Evolutionary conservation across 2,797 vertebrate species (phyloP).

Genomic region (Rhodeus uyekii): DNA sequence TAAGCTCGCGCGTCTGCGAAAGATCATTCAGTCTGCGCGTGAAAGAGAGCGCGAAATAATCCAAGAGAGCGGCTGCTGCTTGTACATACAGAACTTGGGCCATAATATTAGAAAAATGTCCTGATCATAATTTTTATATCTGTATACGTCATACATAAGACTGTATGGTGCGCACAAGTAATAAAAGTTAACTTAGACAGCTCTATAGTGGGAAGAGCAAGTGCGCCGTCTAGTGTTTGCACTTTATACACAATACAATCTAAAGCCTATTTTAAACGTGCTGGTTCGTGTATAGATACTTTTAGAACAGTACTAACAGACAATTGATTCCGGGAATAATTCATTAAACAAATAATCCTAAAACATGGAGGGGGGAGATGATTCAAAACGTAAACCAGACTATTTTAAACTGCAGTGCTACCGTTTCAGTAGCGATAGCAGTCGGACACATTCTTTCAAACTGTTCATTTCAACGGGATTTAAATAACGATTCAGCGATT

Average conservation of each 20-base stretch:
- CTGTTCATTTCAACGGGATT: neutral
- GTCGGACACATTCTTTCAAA: too few relatives aligned
- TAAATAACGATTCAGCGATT: too few relatives aligned
- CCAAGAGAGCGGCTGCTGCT: neutral
- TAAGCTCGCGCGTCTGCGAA: slow-evolving; percentile 56
- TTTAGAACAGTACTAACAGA: neutral
- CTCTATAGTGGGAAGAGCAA: slow-evolving; percentile 36
- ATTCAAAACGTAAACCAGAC: neutral
- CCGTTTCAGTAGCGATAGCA: neutral
- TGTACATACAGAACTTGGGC: neutral
- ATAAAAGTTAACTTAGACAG: neutral
- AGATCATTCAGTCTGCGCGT: slow-evolving; percentile 47
- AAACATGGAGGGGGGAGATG: neutral
- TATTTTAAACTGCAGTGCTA: neutral
- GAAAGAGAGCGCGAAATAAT: neutral
- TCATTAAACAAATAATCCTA: neutral
- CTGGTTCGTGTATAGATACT: neutral
- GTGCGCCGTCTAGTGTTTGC: slow-evolving; percentile 55
- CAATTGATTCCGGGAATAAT: neutral
- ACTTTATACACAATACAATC: neutral
- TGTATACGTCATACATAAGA: neutral
- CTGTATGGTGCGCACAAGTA: neutral
- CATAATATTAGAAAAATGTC: slow-evolving; percentile 1
- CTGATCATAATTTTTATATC: neutral
- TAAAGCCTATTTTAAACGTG: neutral